Evolutionary conservation across 2,797 vertebrate genomes (phyloP), one percentile per base, ranked within the genome.

Genomic region (Urosaurus nigricauda): DNA sequence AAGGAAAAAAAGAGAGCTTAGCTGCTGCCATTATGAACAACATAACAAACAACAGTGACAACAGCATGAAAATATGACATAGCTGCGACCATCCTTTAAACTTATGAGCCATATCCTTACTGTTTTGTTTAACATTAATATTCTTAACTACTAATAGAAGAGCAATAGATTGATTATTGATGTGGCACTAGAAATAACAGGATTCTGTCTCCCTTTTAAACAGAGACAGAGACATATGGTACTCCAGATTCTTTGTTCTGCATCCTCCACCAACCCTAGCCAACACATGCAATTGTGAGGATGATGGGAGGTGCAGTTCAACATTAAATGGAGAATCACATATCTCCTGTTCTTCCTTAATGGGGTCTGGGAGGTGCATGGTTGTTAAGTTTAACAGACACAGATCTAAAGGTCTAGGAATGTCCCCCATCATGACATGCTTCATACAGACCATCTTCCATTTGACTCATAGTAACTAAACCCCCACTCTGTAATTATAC

Each of bases 361-460:
- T 87, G 84, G 13, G 37, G 11, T 58, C 74, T 53, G 29, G 75
- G 47, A 84, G 14, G 5, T 91, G 35, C 63, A 65, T 17, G 8
- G 29, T 84, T 89, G 26, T 29, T 88, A 80, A 68, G 56, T 80
- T 40, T 65, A 85, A 90, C 53, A 84, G 88, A 40, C 79, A 75
- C 37, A 11, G 68, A 87, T 26, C 13, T 89, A 43, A 71, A 90
- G 51, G 63, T 71, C 2, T 81, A 79, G 74, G 75, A 63, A 87
- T 65, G 68, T 11, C 77, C 77, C 89, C 11, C 29, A 29, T 65
- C 89, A 71, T 65, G 90, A 47, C 90, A 87, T 88, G 74, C 92
- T 94, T 90, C 92, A 94, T 89, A 90, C 94, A 91, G 93, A 94
- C 71, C 87, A 56, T 53, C 84, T 93, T 92, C 63, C 85, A 90